Evolutionary conservation across 2,113 vertebrate genomes (phyloP).

Genomic region (Hypomesus transpacificus): DNA sequence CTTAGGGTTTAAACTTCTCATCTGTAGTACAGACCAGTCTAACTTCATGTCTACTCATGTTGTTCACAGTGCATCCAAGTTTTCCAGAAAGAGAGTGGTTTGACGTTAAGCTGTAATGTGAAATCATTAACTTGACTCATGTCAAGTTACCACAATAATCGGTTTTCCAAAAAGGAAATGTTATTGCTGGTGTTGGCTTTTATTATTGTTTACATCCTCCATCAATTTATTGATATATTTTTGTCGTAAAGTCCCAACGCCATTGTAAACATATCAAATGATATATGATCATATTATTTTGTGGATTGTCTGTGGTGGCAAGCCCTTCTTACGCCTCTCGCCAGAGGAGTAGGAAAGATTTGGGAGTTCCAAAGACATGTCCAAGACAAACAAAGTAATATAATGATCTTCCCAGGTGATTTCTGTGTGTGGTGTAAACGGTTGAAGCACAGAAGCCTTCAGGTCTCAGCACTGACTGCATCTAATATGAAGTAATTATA

Average conservation of each 20-base stretch:
- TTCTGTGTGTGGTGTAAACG: conserved; percentile 16
- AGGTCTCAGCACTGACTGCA: no score
- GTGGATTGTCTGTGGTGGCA: conserved; percentile 5
- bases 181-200: conserved; percentile 11
- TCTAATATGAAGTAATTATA: no score
- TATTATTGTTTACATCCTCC: conserved; percentile 35
- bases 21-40: no score
- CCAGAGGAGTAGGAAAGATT: conserved; percentile 49
- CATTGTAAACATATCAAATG: conserved; percentile 37
- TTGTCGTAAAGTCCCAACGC: conserved; percentile 34
- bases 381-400: conserved; percentile 52
- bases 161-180: not conserved
- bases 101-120: no score
- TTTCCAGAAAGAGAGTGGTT: no score
- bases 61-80: no score
- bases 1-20: no score
- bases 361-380: conserved; percentile 38
- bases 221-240: conserved; percentile 31
- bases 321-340: conserved; percentile 19
- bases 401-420: conserved; percentile 56
- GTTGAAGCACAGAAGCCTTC: no score
- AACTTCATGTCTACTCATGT: no score
- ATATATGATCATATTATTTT: conserved; percentile 9
- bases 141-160: no score
- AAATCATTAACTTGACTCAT: no score